These are phyloP conservation scores for Chrysogorgia sp. DNA, from an alignment of 92 coral and sea anemone genomes.

Conservation along the genomic window DNA sequence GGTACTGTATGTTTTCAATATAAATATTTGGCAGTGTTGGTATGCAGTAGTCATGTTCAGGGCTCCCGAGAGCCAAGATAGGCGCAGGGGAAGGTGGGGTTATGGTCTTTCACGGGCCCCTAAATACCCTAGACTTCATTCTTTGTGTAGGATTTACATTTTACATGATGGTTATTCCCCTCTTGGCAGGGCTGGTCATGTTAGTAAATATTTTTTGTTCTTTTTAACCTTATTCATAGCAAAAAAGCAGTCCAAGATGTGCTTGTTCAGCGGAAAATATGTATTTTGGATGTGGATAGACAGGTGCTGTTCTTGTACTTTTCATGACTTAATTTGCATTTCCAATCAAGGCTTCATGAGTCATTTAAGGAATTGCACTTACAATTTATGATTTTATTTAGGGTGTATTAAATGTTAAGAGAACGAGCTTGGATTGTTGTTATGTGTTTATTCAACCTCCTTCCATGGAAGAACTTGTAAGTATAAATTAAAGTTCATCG, in stretches of 20 bases:
- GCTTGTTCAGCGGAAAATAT: slow-evolving; percentile 71
- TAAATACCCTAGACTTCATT: too few relatives aligned
- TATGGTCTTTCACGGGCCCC: too few relatives aligned
- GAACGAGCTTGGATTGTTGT: slow-evolving; percentile 67
- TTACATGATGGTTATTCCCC: too few relatives aligned
- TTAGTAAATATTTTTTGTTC: neutral
- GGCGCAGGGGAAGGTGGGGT: too few relatives aligned
- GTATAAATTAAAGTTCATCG: slow-evolving; percentile 17
- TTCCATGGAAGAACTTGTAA: slow-evolving; percentile 78
- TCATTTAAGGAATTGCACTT: neutral
- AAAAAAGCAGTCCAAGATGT: slow-evolving; percentile 91
- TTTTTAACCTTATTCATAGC: slow-evolving; percentile 45
- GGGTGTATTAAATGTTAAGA: slow-evolving; percentile 89
- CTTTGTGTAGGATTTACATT: too few relatives aligned
- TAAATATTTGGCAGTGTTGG: too few relatives aligned
- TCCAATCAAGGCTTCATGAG: neutral
- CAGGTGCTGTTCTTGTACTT: slow-evolving; percentile 64
- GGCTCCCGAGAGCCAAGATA: too few relatives aligned
- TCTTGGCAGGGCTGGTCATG: too few relatives aligned
- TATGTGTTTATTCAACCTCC: slow-evolving; percentile 86
- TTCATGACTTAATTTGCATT: neutral
- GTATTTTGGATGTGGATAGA: slow-evolving; percentile 91
- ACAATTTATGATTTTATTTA: slow-evolving; percentile 32
- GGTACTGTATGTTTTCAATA: slow-evolving; percentile 48
- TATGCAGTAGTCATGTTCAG: too few relatives aligned